Conservation (phyloP, 92 coral and sea anemone genomes). For the Palythoa heliodiscus region DNA sequence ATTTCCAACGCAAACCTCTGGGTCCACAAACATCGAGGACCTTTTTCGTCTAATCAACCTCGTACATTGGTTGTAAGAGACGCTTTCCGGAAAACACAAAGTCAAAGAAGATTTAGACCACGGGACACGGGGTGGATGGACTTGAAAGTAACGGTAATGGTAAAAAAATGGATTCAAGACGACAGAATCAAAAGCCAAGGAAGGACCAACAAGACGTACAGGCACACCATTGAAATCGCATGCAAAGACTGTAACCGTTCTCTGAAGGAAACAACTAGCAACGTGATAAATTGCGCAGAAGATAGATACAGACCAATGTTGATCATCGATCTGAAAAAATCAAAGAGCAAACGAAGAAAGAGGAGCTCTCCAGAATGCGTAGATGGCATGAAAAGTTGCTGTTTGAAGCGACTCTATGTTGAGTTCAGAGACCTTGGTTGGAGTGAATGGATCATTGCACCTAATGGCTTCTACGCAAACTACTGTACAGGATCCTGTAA, state of each 20-base stretch:
- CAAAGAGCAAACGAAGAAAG: constrained; percentile 34
- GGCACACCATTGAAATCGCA: constrained; percentile 47
- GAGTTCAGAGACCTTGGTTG: constrained; percentile 68
- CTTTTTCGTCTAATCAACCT: neutral
- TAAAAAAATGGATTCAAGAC: constrained; percentile 53
- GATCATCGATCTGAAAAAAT: constrained; percentile 51
- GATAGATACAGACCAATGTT: constrained; percentile 67
- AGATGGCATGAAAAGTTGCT: constrained; percentile 49
- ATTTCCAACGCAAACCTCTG: constrained; percentile 14
- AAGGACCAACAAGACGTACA: constrained; percentile 28
- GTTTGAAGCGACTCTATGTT: constrained; percentile 56
- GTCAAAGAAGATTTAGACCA: constrained; percentile 18
- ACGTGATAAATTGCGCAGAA: constrained; percentile 47
- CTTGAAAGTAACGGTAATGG: constrained; percentile 44
- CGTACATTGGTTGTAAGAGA: constrained; percentile 25
- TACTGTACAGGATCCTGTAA: constrained; percentile 71
- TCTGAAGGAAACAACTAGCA: neutral
- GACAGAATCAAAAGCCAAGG: constrained; percentile 28
- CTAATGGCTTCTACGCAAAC: constrained; percentile 63
- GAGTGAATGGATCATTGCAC: constrained; percentile 71
- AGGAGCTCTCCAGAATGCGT: constrained; percentile 57
- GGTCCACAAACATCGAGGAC: constrained; percentile 19
- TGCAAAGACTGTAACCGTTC: constrained; percentile 51
- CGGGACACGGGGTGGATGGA: constrained; percentile 54
- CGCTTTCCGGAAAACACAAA: neutral